Base-by-base conservation (phyloP, 2,113 vertebrate species). In the Epinephelus cyanopodus region DNA sequence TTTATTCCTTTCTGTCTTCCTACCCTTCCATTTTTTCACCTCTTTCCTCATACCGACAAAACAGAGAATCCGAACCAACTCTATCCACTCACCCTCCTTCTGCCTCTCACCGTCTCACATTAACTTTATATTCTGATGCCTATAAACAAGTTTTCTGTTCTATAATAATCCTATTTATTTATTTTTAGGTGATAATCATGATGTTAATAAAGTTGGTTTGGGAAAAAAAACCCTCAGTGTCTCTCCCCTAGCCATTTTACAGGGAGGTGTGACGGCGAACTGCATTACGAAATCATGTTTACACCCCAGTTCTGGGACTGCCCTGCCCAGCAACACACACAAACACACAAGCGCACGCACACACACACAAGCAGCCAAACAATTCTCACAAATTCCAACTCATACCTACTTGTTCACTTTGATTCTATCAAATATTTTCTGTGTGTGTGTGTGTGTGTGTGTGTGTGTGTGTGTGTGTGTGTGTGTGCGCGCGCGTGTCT, bases 281-380 rank as follows among this genome's bases (percentile, higher is more conserved):
- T 64, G 81, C 73, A 89, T 95, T 95, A 94, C 73, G 39, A 93
- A 95, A 95, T 76, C 88, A 78, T 94, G 93, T 96, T 95, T 94
- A 95, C 92, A 90, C 85, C 88, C 75, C 77, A 71, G 90, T 82
- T 85, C 77, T 83, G 80, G 76, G 85, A 92, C 77, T 85, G 87
- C 93, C 93, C 92, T 94, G 90, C 94, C 92, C 94, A 94, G 91
- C 90, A 93, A 85, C 87, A 80, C 64, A 82, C 88, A 81, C 70
- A 86, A 70, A 77, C 82, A 83, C 82, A 87, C 69, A 88, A 25
- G 66, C 53, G 89, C 48, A 79, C 79, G 80, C 79, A 87, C 53
- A 72, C 77, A 73, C 39, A 62, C 45, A 72, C 60, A 74, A 21
- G 54, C 50, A 79, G 27, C 74, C 14, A 68, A 48, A 85, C 63